Evolutionary conservation across 37 sponge, comb jelly and placozoan species (phyloP).

Genomic region (Crambe crambe): DNA sequence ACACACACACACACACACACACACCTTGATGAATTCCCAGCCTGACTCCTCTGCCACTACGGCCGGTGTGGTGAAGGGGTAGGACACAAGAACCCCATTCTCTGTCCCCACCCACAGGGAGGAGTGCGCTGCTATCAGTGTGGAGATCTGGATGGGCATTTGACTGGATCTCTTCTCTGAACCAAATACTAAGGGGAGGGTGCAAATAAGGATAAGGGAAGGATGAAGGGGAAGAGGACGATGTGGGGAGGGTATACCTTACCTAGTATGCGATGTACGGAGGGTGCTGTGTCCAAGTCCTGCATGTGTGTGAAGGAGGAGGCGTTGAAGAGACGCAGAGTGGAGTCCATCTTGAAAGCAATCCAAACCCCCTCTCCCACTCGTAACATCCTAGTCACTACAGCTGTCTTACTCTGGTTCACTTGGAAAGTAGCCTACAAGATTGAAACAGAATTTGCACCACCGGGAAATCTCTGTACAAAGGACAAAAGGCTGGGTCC

Average conservation of each 20-base stretch:
- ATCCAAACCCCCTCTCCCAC: conserved; percentile 94
- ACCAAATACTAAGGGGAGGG: conserved; percentile 53
- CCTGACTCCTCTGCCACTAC: conserved; percentile 76
- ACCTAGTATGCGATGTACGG: conserved; percentile 67
- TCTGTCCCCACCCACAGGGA: conserved; percentile 86
- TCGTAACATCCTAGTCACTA: conserved; percentile 59
- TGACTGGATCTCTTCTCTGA: conserved; percentile 61
- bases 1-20: background rate
- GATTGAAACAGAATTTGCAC: background rate
- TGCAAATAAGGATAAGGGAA: background rate
- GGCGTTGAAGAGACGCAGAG: conserved; percentile 77
- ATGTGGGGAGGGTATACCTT: background rate
- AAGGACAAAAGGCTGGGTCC: too few relatives aligned
- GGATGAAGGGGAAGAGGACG: background rate
- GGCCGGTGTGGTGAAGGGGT: conserved; percentile 70
- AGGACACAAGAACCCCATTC: conserved; percentile 72
- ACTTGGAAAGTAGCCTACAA: conserved; percentile 69
- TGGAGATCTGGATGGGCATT: conserved; percentile 66
- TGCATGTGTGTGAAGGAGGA: conserved; percentile 81
- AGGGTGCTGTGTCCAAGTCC: conserved; percentile 79
- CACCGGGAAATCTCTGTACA: background rate
- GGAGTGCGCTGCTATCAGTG: conserved; percentile 67
- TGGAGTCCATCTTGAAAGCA: conserved; percentile 74
- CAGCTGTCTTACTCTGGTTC: conserved; percentile 56
- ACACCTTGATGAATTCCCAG: conserved; percentile 77